These are phyloP conservation scores for Mercenaria mercenaria DNA, from an alignment of 1,140 invertebrate genomes.

Conservation along the genomic window DNA sequence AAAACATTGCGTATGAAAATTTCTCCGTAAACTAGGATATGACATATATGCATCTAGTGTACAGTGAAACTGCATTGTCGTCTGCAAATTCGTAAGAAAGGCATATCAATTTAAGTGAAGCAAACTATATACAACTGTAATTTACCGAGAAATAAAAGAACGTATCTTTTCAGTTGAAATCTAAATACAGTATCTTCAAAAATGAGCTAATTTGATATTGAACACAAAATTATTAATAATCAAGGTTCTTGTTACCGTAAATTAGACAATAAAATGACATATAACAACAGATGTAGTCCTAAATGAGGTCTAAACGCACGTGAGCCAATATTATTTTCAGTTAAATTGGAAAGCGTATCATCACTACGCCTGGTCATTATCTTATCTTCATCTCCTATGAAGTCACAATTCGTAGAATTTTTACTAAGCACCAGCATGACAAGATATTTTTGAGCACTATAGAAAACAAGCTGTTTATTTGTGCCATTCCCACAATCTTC, in stretches of 20 bases:
- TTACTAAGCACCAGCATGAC: slow-evolving; percentile 25
- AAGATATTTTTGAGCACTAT: slow-evolving; percentile 33
- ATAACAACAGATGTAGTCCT: not conserved
- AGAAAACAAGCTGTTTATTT: slow-evolving; percentile 56
- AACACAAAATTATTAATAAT: too few species aligned
- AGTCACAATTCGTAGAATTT: slow-evolving; percentile 56
- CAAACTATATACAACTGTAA: too few species aligned
- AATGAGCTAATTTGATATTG: too few species aligned
- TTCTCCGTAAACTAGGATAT: too few species aligned
- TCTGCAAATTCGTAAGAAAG: too few species aligned
- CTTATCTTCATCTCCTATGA: slow-evolving; percentile 24
- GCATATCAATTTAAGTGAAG: too few species aligned
- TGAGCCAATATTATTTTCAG: slow-evolving; percentile 26
- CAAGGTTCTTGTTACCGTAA: not conserved
- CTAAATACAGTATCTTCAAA: too few species aligned
- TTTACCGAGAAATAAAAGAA: too few species aligned
- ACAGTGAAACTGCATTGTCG: too few species aligned
- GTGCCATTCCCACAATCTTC: slow-evolving; percentile 59
- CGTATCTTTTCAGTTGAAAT: too few species aligned
- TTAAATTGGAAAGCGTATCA: slow-evolving; percentile 38
- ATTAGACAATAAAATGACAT: not conserved
- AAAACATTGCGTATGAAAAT: too few species aligned
- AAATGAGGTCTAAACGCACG: not conserved
- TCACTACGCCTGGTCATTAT: slow-evolving; percentile 8
- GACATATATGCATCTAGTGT: too few species aligned